These are phyloP conservation scores for Pterobdella sp. DNA, from an alignment of 2,888 invertebrate genomes.

Conservation along the genomic window DNA sequence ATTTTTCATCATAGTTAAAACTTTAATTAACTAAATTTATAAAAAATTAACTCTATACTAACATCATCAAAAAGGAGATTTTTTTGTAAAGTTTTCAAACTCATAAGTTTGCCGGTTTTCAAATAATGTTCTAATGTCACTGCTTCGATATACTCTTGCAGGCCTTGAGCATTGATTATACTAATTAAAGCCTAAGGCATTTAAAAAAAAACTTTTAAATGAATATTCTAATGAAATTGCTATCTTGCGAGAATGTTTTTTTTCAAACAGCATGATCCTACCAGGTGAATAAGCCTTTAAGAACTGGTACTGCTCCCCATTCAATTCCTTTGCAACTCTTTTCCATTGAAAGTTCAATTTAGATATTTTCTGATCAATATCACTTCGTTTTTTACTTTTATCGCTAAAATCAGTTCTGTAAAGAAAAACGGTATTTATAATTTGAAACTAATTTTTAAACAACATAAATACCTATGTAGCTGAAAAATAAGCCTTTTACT, in stretches of 20 bases:
- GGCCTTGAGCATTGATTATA: constrained; percentile 43
- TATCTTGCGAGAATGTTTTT: background rate
- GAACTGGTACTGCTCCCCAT: constrained; percentile 65
- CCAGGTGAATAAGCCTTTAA: constrained; percentile 61
- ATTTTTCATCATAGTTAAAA: too few relatives aligned
- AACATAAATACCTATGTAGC: constrained; percentile 59
- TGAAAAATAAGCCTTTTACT: constrained; percentile 81
- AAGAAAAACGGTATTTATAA: background rate
- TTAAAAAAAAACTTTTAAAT: background rate
- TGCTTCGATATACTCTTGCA: constrained; percentile 80
- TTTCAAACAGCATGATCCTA: constrained; percentile 20
- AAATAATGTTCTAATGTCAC: constrained; percentile 68
- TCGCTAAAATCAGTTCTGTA: constrained; percentile 44
- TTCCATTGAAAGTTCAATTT: constrained; percentile 59
- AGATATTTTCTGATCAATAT: constrained; percentile 64
- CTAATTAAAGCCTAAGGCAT: background rate
- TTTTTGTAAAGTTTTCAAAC: constrained; percentile 56
- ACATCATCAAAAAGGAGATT: constrained; percentile 28
- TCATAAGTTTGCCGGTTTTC: constrained; percentile 58
- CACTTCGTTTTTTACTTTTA: constrained; percentile 53
- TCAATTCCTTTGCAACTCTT: constrained; percentile 67
- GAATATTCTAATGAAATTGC: background rate
- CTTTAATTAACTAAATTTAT: background rate
- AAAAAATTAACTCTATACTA: background rate
- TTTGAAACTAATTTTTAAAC: background rate